A percentile compares a stretch with the other conserved stretches of the same genome.
Evolutionary conservation across 2,797 vertebrate genomes (phyloP).

Genomic region (Allobates femoralis): DNA sequence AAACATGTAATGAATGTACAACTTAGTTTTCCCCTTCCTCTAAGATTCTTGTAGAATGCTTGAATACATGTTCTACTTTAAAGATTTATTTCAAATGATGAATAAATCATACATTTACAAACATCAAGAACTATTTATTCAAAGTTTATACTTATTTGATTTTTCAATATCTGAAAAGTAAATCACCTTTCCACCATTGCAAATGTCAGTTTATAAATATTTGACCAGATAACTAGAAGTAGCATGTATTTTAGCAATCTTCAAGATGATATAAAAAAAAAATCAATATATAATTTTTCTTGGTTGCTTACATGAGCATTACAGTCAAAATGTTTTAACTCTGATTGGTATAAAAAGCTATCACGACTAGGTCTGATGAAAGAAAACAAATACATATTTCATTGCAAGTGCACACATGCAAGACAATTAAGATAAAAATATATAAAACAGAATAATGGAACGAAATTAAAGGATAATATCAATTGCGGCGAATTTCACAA

Average conservation of each 20-base stretch:
- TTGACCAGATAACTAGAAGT: constrained; percentile 27
- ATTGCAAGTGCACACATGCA: background rate
- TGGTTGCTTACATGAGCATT: constrained; percentile 48
- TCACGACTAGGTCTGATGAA: background rate
- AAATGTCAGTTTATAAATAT: constrained; percentile 50
- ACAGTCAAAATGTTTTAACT: constrained; percentile 7
- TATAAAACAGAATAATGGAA: background rate
- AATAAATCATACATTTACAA: background rate
- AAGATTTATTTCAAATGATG: background rate
- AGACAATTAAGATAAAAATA: background rate
- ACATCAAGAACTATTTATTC: background rate
- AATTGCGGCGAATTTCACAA: background rate
- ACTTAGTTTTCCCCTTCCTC: background rate
- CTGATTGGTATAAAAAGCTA: constrained; percentile 6
- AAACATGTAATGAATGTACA: background rate
- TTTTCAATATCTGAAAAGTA: background rate
- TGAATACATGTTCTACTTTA: constrained; percentile 1
- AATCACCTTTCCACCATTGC: constrained; percentile 11
- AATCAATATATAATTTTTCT: constrained; percentile 49
- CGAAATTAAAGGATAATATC: background rate
- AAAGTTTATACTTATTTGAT: background rate
- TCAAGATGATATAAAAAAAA: constrained; percentile 25
- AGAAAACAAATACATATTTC: background rate
- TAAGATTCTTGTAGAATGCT: background rate
- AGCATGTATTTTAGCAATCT: constrained; percentile 36